Conservation (phyloP, 2,113 vertebrate genomes). For the Lates calcarifer region DNA sequence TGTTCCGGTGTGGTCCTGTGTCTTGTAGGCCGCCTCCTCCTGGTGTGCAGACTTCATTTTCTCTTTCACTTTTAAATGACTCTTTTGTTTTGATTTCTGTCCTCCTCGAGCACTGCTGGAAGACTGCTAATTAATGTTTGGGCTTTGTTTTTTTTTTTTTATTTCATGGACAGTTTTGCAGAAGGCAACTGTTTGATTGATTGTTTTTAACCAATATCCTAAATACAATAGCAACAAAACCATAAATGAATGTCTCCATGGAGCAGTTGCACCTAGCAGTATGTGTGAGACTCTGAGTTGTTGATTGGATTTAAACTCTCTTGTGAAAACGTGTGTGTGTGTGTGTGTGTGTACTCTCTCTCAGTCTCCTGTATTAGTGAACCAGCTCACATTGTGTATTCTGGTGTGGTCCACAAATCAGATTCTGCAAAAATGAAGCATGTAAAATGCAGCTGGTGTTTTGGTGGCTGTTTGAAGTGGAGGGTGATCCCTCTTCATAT, state of each 20-base stretch:
- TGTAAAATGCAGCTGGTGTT: conserved; percentile 68
- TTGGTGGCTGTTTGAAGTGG: conserved; percentile 58
- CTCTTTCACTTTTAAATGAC: conserved; percentile 50
- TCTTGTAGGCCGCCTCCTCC: conserved; percentile 46
- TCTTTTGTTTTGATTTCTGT: conserved; percentile 53
- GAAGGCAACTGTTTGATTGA: conserved; percentile 18
- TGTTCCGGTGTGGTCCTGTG: conserved; percentile 41
- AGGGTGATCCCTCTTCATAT: conserved; percentile 65
- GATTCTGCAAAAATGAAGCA: conserved; percentile 57
- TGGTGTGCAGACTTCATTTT: conserved; percentile 36
- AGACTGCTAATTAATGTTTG: conserved; percentile 59
- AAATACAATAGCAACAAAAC: not conserved
- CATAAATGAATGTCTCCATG: not conserved
- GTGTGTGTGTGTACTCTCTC: not conserved
- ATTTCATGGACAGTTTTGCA: conserved; percentile 24
- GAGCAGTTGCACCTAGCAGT: not conserved
- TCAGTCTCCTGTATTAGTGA: conserved; percentile 23
- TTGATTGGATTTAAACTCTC: conserved; percentile 52
- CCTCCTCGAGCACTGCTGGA: conserved; percentile 57
- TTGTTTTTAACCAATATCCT: not conserved
- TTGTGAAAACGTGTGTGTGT: conserved; percentile 5
- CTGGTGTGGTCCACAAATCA: conserved; percentile 48
- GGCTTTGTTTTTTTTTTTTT: conserved; percentile 27
- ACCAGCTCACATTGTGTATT: conserved; percentile 47
- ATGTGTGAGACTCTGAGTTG: not conserved